Conservation (phyloP, 2,888 invertebrate genomes). For the Yponomeuta malinellus region DNA sequence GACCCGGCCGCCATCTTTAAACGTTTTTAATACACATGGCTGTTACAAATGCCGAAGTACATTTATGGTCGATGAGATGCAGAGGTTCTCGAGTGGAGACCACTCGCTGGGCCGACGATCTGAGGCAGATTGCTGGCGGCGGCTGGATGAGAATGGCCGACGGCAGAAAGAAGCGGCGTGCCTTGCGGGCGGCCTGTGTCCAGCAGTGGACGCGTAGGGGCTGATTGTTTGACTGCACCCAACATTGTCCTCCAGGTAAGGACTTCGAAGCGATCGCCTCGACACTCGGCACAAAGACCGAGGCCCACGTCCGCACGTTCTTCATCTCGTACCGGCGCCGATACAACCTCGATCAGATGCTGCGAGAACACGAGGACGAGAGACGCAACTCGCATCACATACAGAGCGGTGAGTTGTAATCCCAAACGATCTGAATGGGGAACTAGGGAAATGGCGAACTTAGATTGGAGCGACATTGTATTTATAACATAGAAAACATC, state of each 20-base stretch:
- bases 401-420: slow-evolving; percentile 50
- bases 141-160: too few species aligned
- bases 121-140: too few species aligned
- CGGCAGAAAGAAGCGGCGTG: too few species aligned
- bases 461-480: not conserved
- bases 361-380: slow-evolving; percentile 90
- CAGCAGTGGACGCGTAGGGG: too few species aligned
- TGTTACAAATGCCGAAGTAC: too few species aligned
- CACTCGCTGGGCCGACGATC: too few species aligned
- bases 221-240: not conserved
- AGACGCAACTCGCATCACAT: slow-evolving; percentile 74
- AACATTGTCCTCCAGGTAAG: slow-evolving; percentile 67
- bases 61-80: too few species aligned
- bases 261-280: slow-evolving; percentile 96
- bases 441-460: not conserved
- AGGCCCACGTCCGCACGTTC: slow-evolving; percentile 93
- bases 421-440: not conserved
- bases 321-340: slow-evolving; percentile 93
- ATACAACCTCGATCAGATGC: slow-evolving; percentile 89
- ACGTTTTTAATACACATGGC: too few species aligned
- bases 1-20: too few species aligned
- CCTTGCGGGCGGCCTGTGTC: too few species aligned
- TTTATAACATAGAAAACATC: too few species aligned
- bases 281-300: slow-evolving; percentile 95
- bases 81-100: too few species aligned